Evolutionary conservation across 2,888 invertebrate species (phyloP), one percentile per base, ranked within the genome.

Genomic region (Dendrolimus pini): DNA sequence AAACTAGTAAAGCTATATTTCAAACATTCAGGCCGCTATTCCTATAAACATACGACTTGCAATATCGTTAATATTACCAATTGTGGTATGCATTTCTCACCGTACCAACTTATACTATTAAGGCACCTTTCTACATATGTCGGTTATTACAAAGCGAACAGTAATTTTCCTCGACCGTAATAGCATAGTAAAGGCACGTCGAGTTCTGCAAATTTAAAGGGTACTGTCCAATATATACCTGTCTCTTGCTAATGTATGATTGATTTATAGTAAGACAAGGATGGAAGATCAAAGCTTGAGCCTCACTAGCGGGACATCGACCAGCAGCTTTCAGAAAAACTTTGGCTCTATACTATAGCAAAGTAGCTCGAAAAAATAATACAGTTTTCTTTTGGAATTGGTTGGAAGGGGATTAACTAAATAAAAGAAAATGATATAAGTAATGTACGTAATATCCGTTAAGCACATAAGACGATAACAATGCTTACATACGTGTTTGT

Each of bases 321-420:
- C 89, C 89, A 89, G 86, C 88, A 89, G 86, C 89, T 89, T 89
- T 88, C 84, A 87, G 87, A 89, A 89, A 84, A 89, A 89, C 85
- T 78, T 80, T 62, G 67, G 61, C 65, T 73, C 59, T 74, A 69
- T 66, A 60, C 61, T 67, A 64, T 62, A 81, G 70, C 58, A 64
- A 74, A 83, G 83, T 58, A 89, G 79, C 85, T 85, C 63, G 71
- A 57, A 81, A 80, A 75, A 47, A 47, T 47, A 12, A 2, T 6
- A 47, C 7, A 7, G 3, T 30, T 30, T 30, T 30, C 30, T 3
- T 30, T 30, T 30, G 30, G 30, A 30, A 30, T 30, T 30, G 30
- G 30, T 30, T 30, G 30, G 6, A 6, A 6, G 6, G 30, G 30
- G 6, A 30, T 30, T 30, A 30, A 30, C 30, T 30, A 30, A 30